Percentiles rank a stretch among this genome's conserved stretches.
Evolutionary conservation across 2,797 vertebrate species (phyloP).

Genomic region (Sciurus vulgaris): DNA sequence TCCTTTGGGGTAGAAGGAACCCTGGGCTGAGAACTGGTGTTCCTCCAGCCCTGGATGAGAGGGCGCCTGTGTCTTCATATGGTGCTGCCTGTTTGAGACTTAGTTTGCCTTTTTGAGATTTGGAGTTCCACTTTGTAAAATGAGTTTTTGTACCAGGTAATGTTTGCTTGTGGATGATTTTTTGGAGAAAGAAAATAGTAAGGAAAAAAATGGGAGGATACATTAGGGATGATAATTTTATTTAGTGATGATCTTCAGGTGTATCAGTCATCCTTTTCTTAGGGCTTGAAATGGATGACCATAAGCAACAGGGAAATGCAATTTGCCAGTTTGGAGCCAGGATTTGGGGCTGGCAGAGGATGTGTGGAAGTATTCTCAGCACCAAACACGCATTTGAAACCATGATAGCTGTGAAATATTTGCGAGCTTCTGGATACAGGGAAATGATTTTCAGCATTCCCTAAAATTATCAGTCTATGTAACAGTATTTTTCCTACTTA

Average conservation of each 20-base stretch:
- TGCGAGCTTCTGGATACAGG: background rate
- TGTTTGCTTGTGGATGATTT: background rate
- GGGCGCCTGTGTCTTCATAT: background rate
- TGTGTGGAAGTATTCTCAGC: background rate
- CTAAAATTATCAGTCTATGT: constrained; percentile 12
- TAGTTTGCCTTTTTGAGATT: background rate
- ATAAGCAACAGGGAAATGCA: background rate
- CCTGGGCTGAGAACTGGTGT: background rate
- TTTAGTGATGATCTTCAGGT: background rate
- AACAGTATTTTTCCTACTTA: constrained; percentile 1
- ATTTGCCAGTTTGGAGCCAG: background rate
- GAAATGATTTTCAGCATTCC: constrained; percentile 40
- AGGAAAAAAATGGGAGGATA: background rate
- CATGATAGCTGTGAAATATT: background rate
- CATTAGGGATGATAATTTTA: background rate
- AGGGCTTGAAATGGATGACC: background rate
- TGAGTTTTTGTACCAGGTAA: background rate
- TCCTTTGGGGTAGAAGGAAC: background rate
- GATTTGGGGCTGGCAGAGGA: background rate
- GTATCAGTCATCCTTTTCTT: background rate
- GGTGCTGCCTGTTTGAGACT: background rate
- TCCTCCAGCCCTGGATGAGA: background rate
- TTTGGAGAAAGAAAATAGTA: background rate
- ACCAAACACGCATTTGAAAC: background rate
- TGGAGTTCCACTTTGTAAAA: background rate